Evolutionary conservation across 2,797 vertebrate species (phyloP), one percentile per base, ranked within the genome.

Genomic region (Rhinichthys osculus): DNA sequence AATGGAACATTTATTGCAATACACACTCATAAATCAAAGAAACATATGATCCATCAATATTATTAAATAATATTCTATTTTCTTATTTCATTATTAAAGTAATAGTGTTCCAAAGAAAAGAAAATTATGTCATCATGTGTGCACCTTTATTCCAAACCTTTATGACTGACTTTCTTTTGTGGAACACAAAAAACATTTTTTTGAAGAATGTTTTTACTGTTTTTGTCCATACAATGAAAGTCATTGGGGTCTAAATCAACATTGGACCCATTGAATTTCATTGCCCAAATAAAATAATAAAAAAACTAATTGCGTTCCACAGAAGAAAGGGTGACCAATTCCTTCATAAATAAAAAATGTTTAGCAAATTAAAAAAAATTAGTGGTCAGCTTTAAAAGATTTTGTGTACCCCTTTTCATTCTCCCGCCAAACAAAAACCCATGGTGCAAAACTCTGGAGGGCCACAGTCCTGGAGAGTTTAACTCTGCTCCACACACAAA

Each of bases 1-100:
- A 82, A 33, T 40, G 69, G 73, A 66, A 19, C 50, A 64, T 85
- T 74, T 78, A 17, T 66, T 23, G 73, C n/a, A 73, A 59, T 19
- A 69, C 64, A 16, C 33, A 64, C 57, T 67, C 80, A 79, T 77
- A 40, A 74, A 85, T 69, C 42, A 74, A 47, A 83, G 19, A 66
- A 11, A 62, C 9, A 38, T 30, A 54, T 40, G 19, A 83, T 16
- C 42, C 19, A 38, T 81, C 14, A 52, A 27, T 64, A 73, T 87
- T 40, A 66, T 17, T 10, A 33, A 77, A 72, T 64, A 66, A 52
- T 13, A 64, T 59, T 62, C 7, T 27, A 62, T 11, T 59, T 59
- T 59, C 19, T 19, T 52, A 52, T 52, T 52, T 2, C 5, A 30
- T 50, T 73, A 17, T 30, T 54, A 76, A 76, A 71, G 38, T 40